Conservation (phyloP, 2,113 vertebrate genomes). For the Neomonachus schauinslandi region DNA sequence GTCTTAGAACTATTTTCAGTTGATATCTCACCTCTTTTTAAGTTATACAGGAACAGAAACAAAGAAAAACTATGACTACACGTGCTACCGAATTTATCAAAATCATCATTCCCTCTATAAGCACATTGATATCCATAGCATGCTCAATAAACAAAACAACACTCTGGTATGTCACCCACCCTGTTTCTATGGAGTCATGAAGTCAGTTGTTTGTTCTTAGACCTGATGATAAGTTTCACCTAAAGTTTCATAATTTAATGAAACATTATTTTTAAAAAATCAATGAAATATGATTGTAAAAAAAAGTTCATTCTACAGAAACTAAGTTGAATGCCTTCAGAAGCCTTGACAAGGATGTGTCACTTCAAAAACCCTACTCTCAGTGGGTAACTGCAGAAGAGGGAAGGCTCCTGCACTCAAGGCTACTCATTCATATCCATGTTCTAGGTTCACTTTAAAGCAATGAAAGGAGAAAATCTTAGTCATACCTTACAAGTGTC, state of each 20-base stretch:
- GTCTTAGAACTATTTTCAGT: background rate
- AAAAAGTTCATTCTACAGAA: background rate
- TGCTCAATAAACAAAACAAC: background rate
- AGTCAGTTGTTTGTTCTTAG: background rate
- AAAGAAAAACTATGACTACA: conserved; percentile 26
- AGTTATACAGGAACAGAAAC: conserved; percentile 15
- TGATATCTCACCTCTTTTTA: conserved; percentile 31
- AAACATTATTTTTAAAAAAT: conserved; percentile 6
- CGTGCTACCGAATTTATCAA: conserved; percentile 15
- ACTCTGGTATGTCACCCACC: background rate
- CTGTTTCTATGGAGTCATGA: background rate
- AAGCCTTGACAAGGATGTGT: background rate
- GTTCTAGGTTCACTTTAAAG: background rate
- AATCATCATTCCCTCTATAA: conserved; percentile 4
- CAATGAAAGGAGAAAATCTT: background rate
- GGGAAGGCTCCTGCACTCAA: background rate
- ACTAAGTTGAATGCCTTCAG: background rate
- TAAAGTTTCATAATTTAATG: background rate
- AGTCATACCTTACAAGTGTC: background rate
- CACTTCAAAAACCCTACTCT: background rate
- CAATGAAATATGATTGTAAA: background rate
- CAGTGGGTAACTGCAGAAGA: background rate
- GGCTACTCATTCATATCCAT: background rate
- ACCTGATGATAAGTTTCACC: background rate
- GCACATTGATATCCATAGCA: background rate